phyloP scores from a whole-genome alignment of 1,140 invertebrate species.

The Megathymus violae region DNA sequence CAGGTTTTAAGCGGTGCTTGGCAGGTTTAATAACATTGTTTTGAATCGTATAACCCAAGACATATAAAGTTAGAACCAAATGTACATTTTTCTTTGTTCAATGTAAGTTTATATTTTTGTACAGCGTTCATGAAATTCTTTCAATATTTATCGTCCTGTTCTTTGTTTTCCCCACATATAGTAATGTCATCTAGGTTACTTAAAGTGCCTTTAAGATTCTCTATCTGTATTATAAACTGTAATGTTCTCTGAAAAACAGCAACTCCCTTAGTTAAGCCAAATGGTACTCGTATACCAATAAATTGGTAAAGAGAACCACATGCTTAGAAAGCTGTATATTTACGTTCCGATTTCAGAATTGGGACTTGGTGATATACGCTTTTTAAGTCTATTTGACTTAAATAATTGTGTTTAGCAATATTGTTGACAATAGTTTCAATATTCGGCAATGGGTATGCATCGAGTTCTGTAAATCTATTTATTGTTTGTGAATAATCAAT shows the following conservation, averaged over 20 bases:
- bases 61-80: background rate
- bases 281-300: conserved; percentile 31
- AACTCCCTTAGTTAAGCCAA: conserved; percentile 38
- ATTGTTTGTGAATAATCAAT: conserved; percentile 50
- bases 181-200: conserved; percentile 40
- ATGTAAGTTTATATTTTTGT: conserved; percentile 2
- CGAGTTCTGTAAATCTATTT: conserved; percentile 30
- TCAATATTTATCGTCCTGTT: conserved; percentile 9
- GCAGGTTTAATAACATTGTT: conserved; percentile 1
- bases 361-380: conserved; percentile 41
- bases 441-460: conserved; percentile 37
- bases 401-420: conserved; percentile 28
- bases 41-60: conserved; percentile 6
- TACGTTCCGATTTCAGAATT: conserved; percentile 28
- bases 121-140: conserved; percentile 1
- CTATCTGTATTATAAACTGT: conserved; percentile 19
- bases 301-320: conserved; percentile 34
- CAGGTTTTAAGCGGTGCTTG: background rate
- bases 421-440: conserved; percentile 33
- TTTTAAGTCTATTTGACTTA: conserved; percentile 36
- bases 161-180: conserved; percentile 31
- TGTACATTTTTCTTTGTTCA: background rate
- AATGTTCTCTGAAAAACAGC: conserved; percentile 30
- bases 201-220: conserved; percentile 29
- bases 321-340: conserved; percentile 36